Percentiles rank a stretch among this genome's conserved stretches.
These are phyloP conservation scores for Spinus pinus DNA, from an alignment of 2,797 vertebrate species.

Conservation along the genomic window DNA sequence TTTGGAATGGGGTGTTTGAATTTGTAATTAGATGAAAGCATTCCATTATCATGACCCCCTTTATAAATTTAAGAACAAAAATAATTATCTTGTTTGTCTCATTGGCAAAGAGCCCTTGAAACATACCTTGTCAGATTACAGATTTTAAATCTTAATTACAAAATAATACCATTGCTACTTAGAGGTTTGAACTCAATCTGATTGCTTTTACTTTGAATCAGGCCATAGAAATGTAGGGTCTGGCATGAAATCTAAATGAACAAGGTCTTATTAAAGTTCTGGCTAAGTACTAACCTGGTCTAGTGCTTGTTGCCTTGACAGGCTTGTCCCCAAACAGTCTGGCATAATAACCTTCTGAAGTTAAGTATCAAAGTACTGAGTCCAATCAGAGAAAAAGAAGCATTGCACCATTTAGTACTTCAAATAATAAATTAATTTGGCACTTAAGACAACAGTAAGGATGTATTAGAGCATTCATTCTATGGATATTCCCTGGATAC, in stretches of 20 bases:
- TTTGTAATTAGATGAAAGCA: not conserved
- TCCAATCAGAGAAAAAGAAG: not conserved
- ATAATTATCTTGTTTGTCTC: not conserved
- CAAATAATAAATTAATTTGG: not conserved
- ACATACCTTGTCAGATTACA: not conserved
- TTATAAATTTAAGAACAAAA: not conserved
- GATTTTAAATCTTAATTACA: not conserved
- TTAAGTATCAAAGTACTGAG: not conserved
- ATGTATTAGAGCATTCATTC: conserved; percentile 52
- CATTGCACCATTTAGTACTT: not conserved
- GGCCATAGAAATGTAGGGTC: not conserved
- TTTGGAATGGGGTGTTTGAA: not conserved
- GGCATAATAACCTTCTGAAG: not conserved
- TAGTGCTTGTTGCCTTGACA: not conserved
- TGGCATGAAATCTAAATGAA: not conserved
- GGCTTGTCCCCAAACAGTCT: not conserved
- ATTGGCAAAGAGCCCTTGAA: not conserved
- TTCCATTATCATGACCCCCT: not conserved
- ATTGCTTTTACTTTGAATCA: not conserved
- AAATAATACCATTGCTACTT: not conserved
- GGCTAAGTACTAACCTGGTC: not conserved
- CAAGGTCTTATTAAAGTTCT: not conserved
- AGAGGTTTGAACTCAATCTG: not conserved
- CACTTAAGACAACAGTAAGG: conserved; percentile 62
- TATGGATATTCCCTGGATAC: conserved; percentile 35